Conservation (phyloP, 1,140 invertebrate genomes). For the Amphibalanus amphitrite region DNA sequence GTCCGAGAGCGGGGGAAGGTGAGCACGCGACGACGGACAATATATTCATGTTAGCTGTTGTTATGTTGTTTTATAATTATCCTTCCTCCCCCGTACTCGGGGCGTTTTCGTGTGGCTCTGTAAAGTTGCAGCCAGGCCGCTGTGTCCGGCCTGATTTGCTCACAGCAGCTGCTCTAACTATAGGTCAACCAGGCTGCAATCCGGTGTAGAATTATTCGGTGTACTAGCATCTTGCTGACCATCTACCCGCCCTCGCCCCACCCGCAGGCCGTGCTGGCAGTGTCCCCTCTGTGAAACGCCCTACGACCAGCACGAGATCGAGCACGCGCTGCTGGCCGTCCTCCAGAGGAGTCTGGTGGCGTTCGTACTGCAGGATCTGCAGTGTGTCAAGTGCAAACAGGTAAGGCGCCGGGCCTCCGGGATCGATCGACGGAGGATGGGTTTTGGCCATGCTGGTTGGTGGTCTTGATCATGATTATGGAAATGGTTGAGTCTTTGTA, state of each 20-base stretch:
- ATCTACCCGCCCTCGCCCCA: slow-evolving; percentile 9
- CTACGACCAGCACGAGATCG: slow-evolving; percentile 79
- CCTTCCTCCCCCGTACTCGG: slow-evolving; percentile 7
- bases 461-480: slow-evolving; percentile 4
- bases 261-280: slow-evolving; percentile 51
- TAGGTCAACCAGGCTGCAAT: too few relatives aligned
- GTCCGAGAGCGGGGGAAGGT: slow-evolving; percentile 40
- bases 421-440: slow-evolving; percentile 6
- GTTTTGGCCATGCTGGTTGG: not conserved
- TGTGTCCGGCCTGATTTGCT: too few relatives aligned
- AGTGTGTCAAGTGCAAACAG: slow-evolving; percentile 69
- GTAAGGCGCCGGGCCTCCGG: slow-evolving; percentile 25
- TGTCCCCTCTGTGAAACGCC: slow-evolving; percentile 65
- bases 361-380: slow-evolving; percentile 82
- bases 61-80: slow-evolving; percentile 2
- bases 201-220: too few relatives aligned
- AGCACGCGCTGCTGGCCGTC: slow-evolving; percentile 63
- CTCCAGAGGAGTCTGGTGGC: slow-evolving; percentile 75
- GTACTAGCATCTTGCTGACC: too few relatives aligned
- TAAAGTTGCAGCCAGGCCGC: not conserved
- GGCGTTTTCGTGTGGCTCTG: slow-evolving; percentile 10
- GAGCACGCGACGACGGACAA: slow-evolving; percentile 19
- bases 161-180: too few relatives aligned
- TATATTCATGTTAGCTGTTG: too few relatives aligned
- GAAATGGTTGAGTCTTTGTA: slow-evolving; percentile 2